Conservation (phyloP, 2,113 vertebrate species). For the Caranx melampygus region DNA sequence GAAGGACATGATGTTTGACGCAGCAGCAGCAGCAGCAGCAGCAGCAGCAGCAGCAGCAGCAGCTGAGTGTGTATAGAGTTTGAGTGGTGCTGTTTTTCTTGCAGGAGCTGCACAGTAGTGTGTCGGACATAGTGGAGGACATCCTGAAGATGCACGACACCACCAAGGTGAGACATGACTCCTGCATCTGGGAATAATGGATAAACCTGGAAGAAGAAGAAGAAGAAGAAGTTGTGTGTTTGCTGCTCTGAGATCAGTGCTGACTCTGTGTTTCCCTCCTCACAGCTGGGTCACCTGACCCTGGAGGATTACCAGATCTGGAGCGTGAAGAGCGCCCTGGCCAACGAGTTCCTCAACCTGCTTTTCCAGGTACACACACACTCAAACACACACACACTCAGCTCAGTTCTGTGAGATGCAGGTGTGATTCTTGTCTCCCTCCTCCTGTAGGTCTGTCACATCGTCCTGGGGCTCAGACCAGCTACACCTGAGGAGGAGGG, state of each 20-base stretch:
- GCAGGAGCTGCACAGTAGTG: constrained; percentile 89
- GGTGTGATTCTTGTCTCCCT: neutral
- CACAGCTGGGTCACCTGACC: constrained; percentile 92
- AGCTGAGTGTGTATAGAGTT: no score
- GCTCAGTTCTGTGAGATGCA: fast-evolving
- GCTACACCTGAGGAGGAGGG: constrained; percentile 96
- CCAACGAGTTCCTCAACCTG: constrained; percentile 97
- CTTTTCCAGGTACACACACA: constrained; percentile 91
- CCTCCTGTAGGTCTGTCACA: constrained; percentile 90
- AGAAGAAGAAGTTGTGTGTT: no score
- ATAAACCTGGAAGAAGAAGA: no score
- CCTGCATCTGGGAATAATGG: no score
- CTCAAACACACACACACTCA: neutral
- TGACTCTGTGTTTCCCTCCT: constrained; percentile 39
- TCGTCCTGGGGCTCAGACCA: constrained; percentile 94
- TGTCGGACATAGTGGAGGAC: constrained; percentile 90
- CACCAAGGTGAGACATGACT: constrained; percentile 89
- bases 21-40: no score
- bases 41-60: no score
- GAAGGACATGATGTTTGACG: neutral
- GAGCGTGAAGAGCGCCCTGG: constrained; percentile 97
- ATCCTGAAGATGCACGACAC: constrained; percentile 94
- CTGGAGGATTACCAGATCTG: constrained; percentile 99
- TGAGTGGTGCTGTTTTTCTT: neutral
- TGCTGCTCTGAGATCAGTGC: no score